phyloP scores from a whole-genome alignment of 2,888 invertebrate species.

The Gastrophysa polygoni region DNA sequence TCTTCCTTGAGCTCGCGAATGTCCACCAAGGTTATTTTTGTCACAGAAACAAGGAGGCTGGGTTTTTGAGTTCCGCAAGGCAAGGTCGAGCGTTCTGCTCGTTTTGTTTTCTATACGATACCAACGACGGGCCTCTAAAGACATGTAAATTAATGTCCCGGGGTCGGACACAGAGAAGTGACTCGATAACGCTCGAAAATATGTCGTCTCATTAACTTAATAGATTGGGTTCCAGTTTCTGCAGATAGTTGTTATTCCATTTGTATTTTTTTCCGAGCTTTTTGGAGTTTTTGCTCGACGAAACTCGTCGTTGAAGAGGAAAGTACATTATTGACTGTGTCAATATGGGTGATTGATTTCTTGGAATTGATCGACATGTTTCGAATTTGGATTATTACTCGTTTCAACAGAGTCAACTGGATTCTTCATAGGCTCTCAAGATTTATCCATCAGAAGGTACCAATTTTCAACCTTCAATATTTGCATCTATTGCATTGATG shows the following conservation, averaged over 20 bases:
- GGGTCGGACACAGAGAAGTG: background rate
- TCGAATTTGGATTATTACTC: no score
- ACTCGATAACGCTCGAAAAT: background rate
- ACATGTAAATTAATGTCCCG: background rate
- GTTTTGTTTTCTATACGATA: constrained; percentile 20
- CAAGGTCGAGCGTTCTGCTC: constrained; percentile 21
- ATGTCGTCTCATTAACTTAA: background rate
- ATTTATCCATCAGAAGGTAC: no score
- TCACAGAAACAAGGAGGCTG: constrained; percentile 26
- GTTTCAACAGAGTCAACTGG: no score
- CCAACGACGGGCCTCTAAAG: background rate
- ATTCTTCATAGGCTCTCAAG: no score
- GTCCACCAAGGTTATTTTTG: constrained; percentile 26
- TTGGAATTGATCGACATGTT: background rate
- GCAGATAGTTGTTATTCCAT: background rate
- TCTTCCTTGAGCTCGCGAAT: background rate
- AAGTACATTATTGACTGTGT: background rate
- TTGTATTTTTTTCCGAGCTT: no score
- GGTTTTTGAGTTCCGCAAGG: constrained; percentile 27
- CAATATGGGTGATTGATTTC: background rate
- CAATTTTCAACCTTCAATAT: no score
- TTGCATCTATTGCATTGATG: no score
- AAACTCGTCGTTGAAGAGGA: background rate
- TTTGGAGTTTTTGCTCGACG: background rate
- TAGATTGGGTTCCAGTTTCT: background rate